Evolutionary conservation across 2,888 invertebrate species (phyloP).

Genomic region (Hofmannophila pseudospretella): DNA sequence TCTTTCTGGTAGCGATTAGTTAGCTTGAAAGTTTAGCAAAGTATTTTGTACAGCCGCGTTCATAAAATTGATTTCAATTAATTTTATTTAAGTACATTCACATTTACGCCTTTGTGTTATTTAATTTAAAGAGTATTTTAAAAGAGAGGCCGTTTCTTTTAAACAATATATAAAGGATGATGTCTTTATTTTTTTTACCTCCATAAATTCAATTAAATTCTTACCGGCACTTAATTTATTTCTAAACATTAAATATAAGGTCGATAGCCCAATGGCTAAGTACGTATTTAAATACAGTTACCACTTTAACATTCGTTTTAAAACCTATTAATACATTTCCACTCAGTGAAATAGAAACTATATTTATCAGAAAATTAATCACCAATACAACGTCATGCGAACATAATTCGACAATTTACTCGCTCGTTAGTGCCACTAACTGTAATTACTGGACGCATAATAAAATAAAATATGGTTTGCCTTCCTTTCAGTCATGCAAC

Average conservation of each 20-base stretch:
- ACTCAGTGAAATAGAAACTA: too few relatives aligned
- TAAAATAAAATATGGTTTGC: too few relatives aligned
- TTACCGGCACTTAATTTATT: conserved; percentile 8
- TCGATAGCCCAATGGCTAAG: background rate
- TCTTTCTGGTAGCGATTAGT: conserved; percentile 43
- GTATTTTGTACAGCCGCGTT: conserved; percentile 41
- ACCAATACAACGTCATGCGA: conserved; percentile 8
- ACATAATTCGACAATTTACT: conserved; percentile 4
- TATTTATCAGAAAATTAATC: conserved; percentile 10
- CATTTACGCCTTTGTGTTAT: too few relatives aligned
- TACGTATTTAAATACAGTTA: background rate
- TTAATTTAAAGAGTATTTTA: too few relatives aligned
- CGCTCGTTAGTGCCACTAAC: background rate
- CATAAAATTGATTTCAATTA: too few relatives aligned
- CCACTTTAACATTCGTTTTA: too few relatives aligned
- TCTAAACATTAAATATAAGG: background rate
- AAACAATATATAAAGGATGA: too few relatives aligned
- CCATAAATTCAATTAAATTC: too few relatives aligned
- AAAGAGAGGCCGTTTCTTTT: too few relatives aligned
- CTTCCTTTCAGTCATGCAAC: conserved; percentile 13
- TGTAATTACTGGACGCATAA: background rate
- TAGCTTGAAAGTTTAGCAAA: conserved; percentile 51
- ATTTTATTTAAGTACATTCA: too few relatives aligned
- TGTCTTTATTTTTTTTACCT: too few relatives aligned
- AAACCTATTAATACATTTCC: too few relatives aligned